Evolutionary conservation across 2,797 vertebrate genomes (phyloP).

Genomic region (Gymnodraco acuticeps): DNA sequence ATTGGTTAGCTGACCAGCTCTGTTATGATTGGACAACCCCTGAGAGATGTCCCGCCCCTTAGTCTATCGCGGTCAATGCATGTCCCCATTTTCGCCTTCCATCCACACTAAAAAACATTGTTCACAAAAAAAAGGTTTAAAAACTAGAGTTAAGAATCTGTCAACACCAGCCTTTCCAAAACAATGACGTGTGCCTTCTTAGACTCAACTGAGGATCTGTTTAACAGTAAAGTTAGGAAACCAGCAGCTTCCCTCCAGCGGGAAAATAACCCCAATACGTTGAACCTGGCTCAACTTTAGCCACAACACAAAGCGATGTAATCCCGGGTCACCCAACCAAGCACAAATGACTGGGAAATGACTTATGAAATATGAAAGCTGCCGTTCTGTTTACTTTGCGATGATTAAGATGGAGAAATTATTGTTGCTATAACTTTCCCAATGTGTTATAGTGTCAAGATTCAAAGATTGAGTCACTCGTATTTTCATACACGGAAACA

Average conservation of each 20-base stretch:
- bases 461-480: background rate
- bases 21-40: too few relatives aligned
- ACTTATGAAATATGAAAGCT: background rate
- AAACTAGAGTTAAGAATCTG: background rate
- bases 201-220: background rate
- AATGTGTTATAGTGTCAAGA: constrained; percentile 3
- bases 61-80: too few relatives aligned
- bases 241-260: constrained; percentile 6
- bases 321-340: background rate
- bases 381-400: constrained; percentile 7
- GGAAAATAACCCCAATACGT: background rate
- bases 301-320: background rate
- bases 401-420: background rate
- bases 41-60: too few relatives aligned
- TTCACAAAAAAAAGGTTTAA: background rate
- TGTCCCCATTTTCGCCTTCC: background rate
- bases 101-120: background rate
- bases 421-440: background rate
- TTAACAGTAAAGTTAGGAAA: background rate
- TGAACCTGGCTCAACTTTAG: background rate
- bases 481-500: background rate
- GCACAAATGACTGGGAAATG: background rate
- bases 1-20: too few relatives aligned
- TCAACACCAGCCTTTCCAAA: constrained; percentile 9
- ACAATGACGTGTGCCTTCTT: background rate